Base-by-base conservation (phyloP, 2,113 vertebrate species). In the Tringa solitaria region DNA sequence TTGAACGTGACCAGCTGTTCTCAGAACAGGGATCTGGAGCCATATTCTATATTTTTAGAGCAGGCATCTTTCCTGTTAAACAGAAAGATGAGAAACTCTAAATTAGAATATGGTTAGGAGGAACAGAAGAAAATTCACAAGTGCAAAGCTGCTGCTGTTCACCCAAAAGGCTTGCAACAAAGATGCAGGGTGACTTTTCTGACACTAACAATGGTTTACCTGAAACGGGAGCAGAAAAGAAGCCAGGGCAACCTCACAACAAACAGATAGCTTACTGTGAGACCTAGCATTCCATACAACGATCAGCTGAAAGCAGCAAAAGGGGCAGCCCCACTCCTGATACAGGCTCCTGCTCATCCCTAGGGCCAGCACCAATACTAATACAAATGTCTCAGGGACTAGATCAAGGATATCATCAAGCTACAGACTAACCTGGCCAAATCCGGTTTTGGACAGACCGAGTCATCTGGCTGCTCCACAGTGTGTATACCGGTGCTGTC, bases 1-100 rank as follows among this genome's bases (percentile, higher is more conserved):
- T 96, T 95, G 95, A 96, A 97, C 96, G 95, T 97, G 96, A 96
- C 96, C 95, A 96, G 96, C 94, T 97, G 95, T 96, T 96, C 95
- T 95, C 96, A 96, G 96, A 96, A 94, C 92, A 96, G 90, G 72
- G 90, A 96, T 96, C 92, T 96, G 96, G 89, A 97, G 95, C 94
- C 94, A 95, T 95, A 94, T 82, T 94, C 83, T 96, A 2, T 96
- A 97, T 96, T 97, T 97, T 97, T 96, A 96, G 96, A 96, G 93
- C 92, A 97, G 79, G 79, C 96, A 95, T 97, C 96, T 95, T 96
- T 96, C 90, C 93, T 96, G 96, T 94, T 96, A 96, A 96, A 96
- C 92, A 96, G 95, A 95, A 93, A 94, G 94, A 96, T 95, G 90
- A 96, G 93, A 95, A 97, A 93, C 94, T 96, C 92, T 86, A 93